A percentile compares a stretch with the other conserved stretches of the same genome.
Conservation (phyloP, 2,888 invertebrate species). For the Rhorus exstirpatorius region DNA sequence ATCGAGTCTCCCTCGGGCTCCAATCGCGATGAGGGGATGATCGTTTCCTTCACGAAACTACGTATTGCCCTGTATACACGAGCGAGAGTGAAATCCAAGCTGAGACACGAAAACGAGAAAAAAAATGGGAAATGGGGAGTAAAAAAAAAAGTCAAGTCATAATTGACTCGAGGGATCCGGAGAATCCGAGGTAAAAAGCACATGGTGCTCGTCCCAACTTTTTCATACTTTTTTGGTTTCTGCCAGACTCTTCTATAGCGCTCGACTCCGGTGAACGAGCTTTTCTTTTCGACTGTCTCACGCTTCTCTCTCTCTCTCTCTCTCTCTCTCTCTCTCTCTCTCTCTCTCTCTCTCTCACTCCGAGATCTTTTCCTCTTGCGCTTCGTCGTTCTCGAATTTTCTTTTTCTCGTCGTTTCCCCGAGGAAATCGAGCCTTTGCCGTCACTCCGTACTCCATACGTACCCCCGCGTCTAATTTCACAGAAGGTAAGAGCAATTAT, state of each 20-base stretch:
- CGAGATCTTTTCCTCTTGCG: constrained; percentile 15
- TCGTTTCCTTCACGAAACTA: not conserved
- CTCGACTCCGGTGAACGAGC: constrained; percentile 20
- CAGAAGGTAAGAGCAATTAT: constrained; percentile 27
- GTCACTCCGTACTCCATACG: constrained; percentile 30
- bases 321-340: too few relatives aligned
- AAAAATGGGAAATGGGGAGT: not conserved
- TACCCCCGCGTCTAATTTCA: constrained; percentile 37
- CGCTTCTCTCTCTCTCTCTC: constrained; percentile 37
- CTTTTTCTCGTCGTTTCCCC: constrained; percentile 36
- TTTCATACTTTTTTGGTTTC: constrained; percentile 24
- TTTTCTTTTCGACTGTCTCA: constrained; percentile 43
- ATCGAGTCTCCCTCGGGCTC: too few relatives aligned
- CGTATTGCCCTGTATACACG: too few relatives aligned
- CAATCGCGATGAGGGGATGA: not conserved
- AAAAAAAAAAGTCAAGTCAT: not conserved
- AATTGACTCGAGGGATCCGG: constrained; percentile 13
- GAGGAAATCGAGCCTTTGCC: constrained; percentile 50
- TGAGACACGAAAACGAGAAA: not conserved
- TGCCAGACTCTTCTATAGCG: not conserved
- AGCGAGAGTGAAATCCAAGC: too few relatives aligned
- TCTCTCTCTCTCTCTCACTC: too few relatives aligned
- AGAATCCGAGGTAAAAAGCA: constrained; percentile 1
- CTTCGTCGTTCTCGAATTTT: not conserved
- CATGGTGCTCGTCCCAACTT: constrained; percentile 8